Percentiles rank a stretch among this genome's conserved stretches.
Evolutionary conservation across 30 jellyfish, hydroid and myxozoan species (phyloP).

Genomic region (Hydra vulgaris): DNA sequence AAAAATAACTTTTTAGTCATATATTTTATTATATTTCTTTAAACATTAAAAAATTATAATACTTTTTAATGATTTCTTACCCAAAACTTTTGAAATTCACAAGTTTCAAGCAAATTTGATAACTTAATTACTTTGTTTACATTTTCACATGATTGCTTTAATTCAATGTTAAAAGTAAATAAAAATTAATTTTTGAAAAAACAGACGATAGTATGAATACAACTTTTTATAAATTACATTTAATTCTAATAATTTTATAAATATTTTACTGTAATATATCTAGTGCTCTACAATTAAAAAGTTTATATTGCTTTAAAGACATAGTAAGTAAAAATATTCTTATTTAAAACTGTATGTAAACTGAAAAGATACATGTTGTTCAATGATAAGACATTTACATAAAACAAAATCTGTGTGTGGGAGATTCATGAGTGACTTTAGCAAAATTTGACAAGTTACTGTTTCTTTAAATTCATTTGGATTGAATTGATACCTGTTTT

Average conservation of each 20-base stretch:
- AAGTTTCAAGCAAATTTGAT: slow-evolving; percentile 63
- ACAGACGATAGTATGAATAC: not conserved
- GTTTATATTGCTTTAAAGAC: too few species aligned
- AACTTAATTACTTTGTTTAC: slow-evolving; percentile 66
- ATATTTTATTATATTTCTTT: too few species aligned
- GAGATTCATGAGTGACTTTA: slow-evolving; percentile 81
- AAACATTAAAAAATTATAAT: too few species aligned
- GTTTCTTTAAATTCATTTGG: slow-evolving; percentile 82
- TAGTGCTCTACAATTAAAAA: too few species aligned
- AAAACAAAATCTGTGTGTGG: slow-evolving; percentile 80
- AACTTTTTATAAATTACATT: too few species aligned
- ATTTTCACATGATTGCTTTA: slow-evolving; percentile 38
- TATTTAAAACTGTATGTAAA: too few species aligned
- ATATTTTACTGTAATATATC: too few species aligned
- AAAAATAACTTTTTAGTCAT: too few species aligned
- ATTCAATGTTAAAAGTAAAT: not conserved
- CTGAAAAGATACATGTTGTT: slow-evolving; percentile 56
- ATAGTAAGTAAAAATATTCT: too few species aligned
- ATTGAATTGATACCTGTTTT: slow-evolving; percentile 69
- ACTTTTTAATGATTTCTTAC: slow-evolving; percentile 19
- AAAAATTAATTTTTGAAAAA: not conserved
- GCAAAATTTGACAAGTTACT: slow-evolving; percentile 74
- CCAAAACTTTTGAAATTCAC: slow-evolving; percentile 87
- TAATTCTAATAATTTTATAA: too few species aligned
- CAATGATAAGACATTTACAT: slow-evolving; percentile 84